Base-by-base conservation (phyloP, 2,888 invertebrate species). In the Lasioglossum morio region DNA sequence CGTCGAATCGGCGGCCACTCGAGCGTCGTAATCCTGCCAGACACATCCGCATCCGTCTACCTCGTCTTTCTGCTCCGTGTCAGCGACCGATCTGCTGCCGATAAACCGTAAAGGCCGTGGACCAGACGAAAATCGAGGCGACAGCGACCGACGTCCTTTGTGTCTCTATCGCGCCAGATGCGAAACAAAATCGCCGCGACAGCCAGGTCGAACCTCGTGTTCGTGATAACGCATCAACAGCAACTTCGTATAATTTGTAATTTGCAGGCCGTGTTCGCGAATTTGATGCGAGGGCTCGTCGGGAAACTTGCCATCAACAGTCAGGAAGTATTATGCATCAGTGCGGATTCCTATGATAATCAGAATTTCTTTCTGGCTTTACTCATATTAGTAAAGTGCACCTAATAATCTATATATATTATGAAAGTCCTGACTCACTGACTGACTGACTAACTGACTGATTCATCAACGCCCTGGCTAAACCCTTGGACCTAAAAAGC, bases 11-110 rank as follows among this genome's bases (percentile, higher is more conserved):
- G 77, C 57, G 69, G 34, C n/a, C 72, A 66, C 34, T 69, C 82
- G 66, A 19, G 40, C 60, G 84, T 70, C 69, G 76, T 73, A 85
- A 84, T 84, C 79, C 76, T 86, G 70, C 81, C 70, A 19, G 72
- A 69, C 63, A 69, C 69, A 63, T 48, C 69, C 82, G 48, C 83
- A 72, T 84, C 79, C 40, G 70, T 84, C 77, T 76, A 30, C 30
- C 63, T 63, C 19, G 30, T 63, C 63, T 19, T 63, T 81, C 66
- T 70, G 72, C 82, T 87, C 77, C 82, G n/a, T 69, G 72, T 53
- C 79, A 48, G 46, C 74, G 79, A 69, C 75, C 81, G 77, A 76
- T 78, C 81, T 30, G 81, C 73, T 82, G 82, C 73, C 86, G 90
- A 90, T 85, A 83, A 90, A 40, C 63, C 63, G 16, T n/a, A 63